Percentiles rank a stretch among this genome's conserved stretches.
Evolutionary conservation across 2,797 vertebrate genomes (phyloP).

Genomic region (Syndactyla subalaris): DNA sequence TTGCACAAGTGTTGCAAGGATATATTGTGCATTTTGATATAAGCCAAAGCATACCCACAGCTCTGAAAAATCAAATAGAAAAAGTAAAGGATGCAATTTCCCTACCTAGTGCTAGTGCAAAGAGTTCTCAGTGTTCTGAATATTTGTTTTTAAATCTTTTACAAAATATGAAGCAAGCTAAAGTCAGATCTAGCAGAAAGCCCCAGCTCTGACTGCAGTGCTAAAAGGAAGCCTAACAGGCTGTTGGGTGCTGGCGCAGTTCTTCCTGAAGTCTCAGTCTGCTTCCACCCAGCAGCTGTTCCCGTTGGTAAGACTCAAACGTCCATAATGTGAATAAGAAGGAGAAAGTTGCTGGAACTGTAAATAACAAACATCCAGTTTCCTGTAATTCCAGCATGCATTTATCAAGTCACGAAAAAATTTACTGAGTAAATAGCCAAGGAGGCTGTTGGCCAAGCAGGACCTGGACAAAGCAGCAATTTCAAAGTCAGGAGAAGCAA

Average conservation of each 20-base stretch:
- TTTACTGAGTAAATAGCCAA: neutral
- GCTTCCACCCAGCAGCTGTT: slow-evolving; percentile 31
- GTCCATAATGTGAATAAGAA: neutral
- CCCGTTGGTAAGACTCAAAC: neutral
- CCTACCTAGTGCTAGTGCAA: neutral
- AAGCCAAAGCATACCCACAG: neutral
- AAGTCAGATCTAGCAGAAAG: neutral
- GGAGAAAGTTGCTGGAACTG: slow-evolving; percentile 33
- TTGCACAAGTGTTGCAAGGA: neutral
- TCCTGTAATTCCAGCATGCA: slow-evolving; percentile 23
- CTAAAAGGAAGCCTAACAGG: neutral
- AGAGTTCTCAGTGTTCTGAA: neutral
- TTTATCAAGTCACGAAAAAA: slow-evolving; percentile 14
- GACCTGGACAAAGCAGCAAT: slow-evolving; percentile 17
- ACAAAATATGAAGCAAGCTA: neutral
- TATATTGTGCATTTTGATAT: neutral
- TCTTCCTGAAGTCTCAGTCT: neutral
- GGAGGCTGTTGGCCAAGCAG: slow-evolving; percentile 17
- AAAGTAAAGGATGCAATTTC: neutral
- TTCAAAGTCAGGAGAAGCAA: slow-evolving; percentile 23
- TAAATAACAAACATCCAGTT: slow-evolving; percentile 8
- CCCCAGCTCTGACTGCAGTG: neutral
- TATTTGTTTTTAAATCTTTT: neutral
- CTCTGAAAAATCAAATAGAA: neutral
- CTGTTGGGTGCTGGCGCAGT: neutral